Evolutionary conservation across 2,113 vertebrate genomes (phyloP).

Genomic region (Muscicapa adusta): DNA sequence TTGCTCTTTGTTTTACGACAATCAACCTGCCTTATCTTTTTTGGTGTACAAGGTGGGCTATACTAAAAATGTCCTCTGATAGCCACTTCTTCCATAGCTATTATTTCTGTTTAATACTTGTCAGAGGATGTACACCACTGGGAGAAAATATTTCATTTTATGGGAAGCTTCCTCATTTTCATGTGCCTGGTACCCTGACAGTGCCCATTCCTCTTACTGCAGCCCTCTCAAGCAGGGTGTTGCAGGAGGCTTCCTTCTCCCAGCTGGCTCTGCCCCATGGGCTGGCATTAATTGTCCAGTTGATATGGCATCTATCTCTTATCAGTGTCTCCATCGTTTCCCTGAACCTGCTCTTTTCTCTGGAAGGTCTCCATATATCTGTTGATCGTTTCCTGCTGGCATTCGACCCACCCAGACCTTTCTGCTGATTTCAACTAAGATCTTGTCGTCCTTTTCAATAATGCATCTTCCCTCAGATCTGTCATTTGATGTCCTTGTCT

Average conservation of each 20-base stretch:
- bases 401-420: neutral
- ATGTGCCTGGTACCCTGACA: neutral
- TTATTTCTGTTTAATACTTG: neutral
- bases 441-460: neutral
- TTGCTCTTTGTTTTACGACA: neutral
- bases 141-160: neutral
- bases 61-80: neutral
- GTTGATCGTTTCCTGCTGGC: neutral
- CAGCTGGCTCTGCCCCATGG: neutral
- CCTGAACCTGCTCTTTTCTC: neutral
- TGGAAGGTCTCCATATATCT: neutral
- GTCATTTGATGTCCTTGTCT: neutral
- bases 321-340: neutral
- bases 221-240: neutral
- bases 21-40: neutral
- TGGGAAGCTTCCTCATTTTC: neutral
- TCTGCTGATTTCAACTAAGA: neutral
- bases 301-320: neutral
- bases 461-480: neutral
- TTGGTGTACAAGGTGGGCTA: neutral
- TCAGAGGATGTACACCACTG: neutral
- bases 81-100: neutral
- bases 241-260: neutral
- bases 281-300: neutral
- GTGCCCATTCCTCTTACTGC: neutral